Evolutionary conservation across 2,113 vertebrate species (phyloP), one percentile per base, ranked within the genome.

Genomic region (Suricata suricatta): DNA sequence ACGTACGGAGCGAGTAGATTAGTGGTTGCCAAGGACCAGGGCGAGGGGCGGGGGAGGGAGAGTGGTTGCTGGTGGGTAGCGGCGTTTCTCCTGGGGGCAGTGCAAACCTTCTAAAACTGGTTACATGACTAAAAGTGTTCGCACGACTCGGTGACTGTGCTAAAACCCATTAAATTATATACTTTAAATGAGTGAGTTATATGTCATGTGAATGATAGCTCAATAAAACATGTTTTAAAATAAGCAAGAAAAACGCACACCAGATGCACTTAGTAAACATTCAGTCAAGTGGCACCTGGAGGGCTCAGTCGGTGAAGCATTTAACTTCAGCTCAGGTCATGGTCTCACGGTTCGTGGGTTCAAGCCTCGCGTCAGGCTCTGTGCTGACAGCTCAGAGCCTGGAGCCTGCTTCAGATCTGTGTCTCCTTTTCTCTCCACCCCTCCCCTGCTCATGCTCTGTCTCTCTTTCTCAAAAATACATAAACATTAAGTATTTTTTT

Each of bases 41-140:
- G 19, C 27, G 0, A 52, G 5, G 8, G 31, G 1, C 3, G 0
- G 5, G 0, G 47, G 21, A 2, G 3, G 41, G 29, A 33, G 17
- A 27, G 8, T 57, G 14, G 16, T 6, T 19, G 31, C 38, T n/a
- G 1, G 68, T 1, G 33, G n/a, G 29, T 0, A 16, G 13, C 38
- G 15, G 31, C 4, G 31, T 10, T 83, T 82, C 85, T 87, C 52
- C n/a, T 38, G 79, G 19, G 9, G 23, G 33, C 44, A 50, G 82
- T 16, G 41, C 68, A 29, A 38, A 54, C 11, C 6, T 44, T 63
- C 47, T 82, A n/a, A 54, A 72, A 29, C 9, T 29, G 17, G 13
- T 57, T 2, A 41, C 47, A 31, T 31, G 5, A 33, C 16, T 35
- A 19, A 52, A 23, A 17, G 17, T 35, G 23, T 19, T 11, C 8